A percentile compares a stretch with the other conserved stretches of the same genome.
Conservation (phyloP, 2,113 vertebrate species). For the Protomyctophum bolini region DNA sequence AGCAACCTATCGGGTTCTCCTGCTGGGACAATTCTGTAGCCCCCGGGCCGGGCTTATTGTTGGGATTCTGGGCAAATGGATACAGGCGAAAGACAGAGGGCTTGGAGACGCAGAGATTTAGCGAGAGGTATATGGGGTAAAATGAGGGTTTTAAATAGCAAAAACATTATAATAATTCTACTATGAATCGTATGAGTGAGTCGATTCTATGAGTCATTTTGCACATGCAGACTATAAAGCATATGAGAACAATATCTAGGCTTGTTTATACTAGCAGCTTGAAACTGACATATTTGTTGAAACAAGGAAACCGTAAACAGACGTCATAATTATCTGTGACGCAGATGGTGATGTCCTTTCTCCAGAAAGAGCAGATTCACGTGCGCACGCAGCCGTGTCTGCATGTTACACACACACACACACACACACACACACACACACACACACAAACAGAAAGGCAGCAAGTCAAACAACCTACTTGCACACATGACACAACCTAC, state of each 20-base stretch:
- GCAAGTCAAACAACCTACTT: no score
- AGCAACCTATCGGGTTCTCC: conserved; percentile 16
- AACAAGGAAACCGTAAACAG: conserved; percentile 27
- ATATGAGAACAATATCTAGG: conserved; percentile 22
- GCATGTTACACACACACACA: background rate
- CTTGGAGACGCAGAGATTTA: background rate
- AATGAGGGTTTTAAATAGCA: conserved; percentile 1
- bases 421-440: background rate
- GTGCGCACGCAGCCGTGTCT: no score
- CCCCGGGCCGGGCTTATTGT: no score
- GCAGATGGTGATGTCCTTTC: conserved; percentile 60
- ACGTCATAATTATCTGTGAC: conserved; percentile 55
- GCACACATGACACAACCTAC: no score
- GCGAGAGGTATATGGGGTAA: background rate
- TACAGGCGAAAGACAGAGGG: no score
- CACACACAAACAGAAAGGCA: background rate
- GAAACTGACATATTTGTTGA: conserved; percentile 42
- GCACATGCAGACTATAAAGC: background rate
- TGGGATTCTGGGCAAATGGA: no score
- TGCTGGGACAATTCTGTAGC: no score
- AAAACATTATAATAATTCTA: background rate
- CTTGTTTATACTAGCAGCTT: conserved; percentile 8
- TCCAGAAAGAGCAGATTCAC: conserved; percentile 22
- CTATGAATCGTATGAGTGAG: background rate
- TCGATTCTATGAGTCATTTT: background rate